Percentiles rank a stretch among this genome's conserved stretches.
Conservation (phyloP, 92 coral and sea anemone genomes). For the Epizoanthus illoricatus region DNA sequence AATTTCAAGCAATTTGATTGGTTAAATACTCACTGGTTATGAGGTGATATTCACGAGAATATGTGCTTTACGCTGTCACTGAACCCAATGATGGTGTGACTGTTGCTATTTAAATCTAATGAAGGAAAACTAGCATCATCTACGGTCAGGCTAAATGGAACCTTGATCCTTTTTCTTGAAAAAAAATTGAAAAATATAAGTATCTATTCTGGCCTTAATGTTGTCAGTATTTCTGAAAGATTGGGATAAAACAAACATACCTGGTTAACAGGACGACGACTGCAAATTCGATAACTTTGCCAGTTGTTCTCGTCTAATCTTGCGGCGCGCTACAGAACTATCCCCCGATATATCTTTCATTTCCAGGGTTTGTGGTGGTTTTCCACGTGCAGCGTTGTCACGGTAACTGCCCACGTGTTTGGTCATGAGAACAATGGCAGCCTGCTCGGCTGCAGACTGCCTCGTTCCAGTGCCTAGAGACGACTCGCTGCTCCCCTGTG, state of each 20-base stretch:
- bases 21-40: too few species aligned
- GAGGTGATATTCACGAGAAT: too few species aligned
- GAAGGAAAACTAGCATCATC: too few species aligned
- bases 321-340: constrained; percentile 42
- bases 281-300: constrained; percentile 85
- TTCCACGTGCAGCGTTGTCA: constrained; percentile 24
- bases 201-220: too few species aligned
- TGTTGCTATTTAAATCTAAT: too few species aligned
- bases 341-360: constrained; percentile 56
- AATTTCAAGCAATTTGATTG: too few species aligned
- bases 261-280: constrained; percentile 84
- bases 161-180: too few species aligned
- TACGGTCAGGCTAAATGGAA: too few species aligned
- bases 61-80: too few species aligned
- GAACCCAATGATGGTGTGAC: too few species aligned
- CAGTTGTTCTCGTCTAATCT: constrained; percentile 67
- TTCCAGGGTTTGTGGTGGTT: constrained; percentile 49
- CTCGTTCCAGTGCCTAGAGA: constrained; percentile 46
- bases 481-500: constrained; percentile 80
- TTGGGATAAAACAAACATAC: not conserved
- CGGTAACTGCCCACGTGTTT: constrained; percentile 50
- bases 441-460: constrained; percentile 80
- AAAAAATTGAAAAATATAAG: too few species aligned
- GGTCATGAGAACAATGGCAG: constrained; percentile 78
- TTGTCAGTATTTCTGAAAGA: too few species aligned